Evolutionary conservation across 2,113 vertebrate species (phyloP), one percentile per base, ranked within the genome.

Genomic region (Pterocles burchelli): DNA sequence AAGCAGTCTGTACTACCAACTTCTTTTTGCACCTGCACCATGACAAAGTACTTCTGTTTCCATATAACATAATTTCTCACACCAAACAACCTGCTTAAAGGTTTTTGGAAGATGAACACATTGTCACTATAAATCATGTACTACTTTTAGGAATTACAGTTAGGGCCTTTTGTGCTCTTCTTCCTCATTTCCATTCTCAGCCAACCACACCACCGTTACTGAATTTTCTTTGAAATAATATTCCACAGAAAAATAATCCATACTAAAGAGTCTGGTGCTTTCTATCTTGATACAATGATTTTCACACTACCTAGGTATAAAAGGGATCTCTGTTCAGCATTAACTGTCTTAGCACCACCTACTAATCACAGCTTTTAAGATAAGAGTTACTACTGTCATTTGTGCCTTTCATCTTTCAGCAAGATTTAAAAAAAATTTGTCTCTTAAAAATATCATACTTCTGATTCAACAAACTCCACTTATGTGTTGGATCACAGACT

Each of bases 21-120:
- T 71, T n/a, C 45, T 55, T 79, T 87, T 93, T 86, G 49, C 46
- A 96, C 41, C 49, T 96, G 59, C 38, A 26, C 59, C 20, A 74
- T 24, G 57, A 92, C n/a, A 77, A 74, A 83, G 48, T 88, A 84
- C 14, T 82, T 92, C 74, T 82, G 61, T 84, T 95, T 80, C 48
- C 19, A 78, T 78, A 75, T 75, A 67, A 89, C 49, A 61, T 26
- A 71, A 26, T 90, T 83, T 65, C 59, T 96, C 41, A 85, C 49
- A 82, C 36, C 17, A 83, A 74, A 48, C 17, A 68, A 22, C 51
- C 43, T 45, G 7, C 55, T 43, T 52, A 94, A 76, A 2, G 7
- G 45, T 41, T 89, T 92, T 81, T 55, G 34, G 55, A 94, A 81
- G 22, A 70, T 75, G 86, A 78, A 65, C 59, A 52, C 9, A 54